Evolutionary conservation across 1,140 invertebrate genomes (phyloP).

Genomic region (Brachionus rubens): DNA sequence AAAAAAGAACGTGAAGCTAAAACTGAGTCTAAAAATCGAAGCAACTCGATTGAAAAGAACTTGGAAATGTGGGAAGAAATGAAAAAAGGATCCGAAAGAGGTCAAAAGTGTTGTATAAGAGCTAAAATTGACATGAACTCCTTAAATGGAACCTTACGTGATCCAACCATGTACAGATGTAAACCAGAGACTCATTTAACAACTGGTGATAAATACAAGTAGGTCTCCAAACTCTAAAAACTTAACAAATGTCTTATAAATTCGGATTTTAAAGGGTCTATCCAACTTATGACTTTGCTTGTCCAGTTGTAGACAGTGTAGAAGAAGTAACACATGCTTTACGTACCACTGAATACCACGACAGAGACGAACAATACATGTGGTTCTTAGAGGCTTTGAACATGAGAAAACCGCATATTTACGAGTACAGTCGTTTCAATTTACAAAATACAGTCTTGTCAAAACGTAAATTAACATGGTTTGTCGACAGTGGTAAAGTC

Average conservation of each 20-base stretch:
- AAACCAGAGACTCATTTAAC: slow-evolving; percentile 87
- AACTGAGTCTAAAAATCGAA: slow-evolving; percentile 78
- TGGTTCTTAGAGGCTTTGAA: slow-evolving; percentile 69
- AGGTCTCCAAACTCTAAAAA: slow-evolving; percentile 48
- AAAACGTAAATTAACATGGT: slow-evolving; percentile 94
- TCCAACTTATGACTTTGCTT: slow-evolving; percentile 99
- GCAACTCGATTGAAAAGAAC: slow-evolving; percentile 82
- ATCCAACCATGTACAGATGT: slow-evolving; percentile 99
- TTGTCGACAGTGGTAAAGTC: slow-evolving; percentile 85
- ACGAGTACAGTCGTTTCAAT: slow-evolving; percentile 89
- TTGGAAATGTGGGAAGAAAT: slow-evolving; percentile 89
- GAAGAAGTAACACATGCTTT: slow-evolving; percentile 96
- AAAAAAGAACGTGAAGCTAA: slow-evolving; percentile 87
- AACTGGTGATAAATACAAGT: slow-evolving; percentile 94
- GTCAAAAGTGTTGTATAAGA: slow-evolving; percentile 83
- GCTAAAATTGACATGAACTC: slow-evolving; percentile 97
- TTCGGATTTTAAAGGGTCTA: slow-evolving; percentile 90
- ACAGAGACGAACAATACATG: slow-evolving; percentile 93
- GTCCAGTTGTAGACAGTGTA: slow-evolving; percentile 94
- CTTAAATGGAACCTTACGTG: slow-evolving; percentile 89
- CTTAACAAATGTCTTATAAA: slow-evolving; percentile 50
- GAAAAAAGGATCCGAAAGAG: slow-evolving; percentile 75
- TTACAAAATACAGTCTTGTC: slow-evolving; percentile 96
- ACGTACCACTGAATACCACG: slow-evolving; percentile 96
- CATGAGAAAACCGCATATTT: slow-evolving; percentile 85